These are phyloP conservation scores for Eupithecia dodoneata DNA, from an alignment of 2,888 invertebrate genomes.

Conservation along the genomic window DNA sequence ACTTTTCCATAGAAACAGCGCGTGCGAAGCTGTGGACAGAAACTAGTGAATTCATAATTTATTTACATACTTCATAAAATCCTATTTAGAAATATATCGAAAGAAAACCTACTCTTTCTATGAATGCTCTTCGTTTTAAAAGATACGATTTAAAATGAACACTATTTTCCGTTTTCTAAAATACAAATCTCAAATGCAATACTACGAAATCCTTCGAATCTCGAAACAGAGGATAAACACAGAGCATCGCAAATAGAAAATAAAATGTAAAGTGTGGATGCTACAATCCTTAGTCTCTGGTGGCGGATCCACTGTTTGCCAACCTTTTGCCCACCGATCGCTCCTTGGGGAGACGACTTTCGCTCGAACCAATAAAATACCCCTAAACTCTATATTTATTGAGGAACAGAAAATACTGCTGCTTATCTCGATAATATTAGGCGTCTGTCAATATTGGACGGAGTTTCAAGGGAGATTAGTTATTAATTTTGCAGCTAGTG, in stretches of 20 bases:
- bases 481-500: constrained; percentile 8
- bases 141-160: background rate
- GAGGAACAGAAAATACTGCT: constrained; percentile 53
- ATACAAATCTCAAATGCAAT: background rate
- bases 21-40: too few relatives aligned
- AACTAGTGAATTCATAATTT: background rate
- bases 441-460: constrained; percentile 20
- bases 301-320: constrained; percentile 72
- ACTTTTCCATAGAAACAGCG: too few relatives aligned
- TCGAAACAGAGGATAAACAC: constrained; percentile 27
- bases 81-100: background rate
- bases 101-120: background rate
- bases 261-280: constrained; percentile 49
- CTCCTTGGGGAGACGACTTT: constrained; percentile 73
- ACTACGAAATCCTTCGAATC: background rate
- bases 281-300: constrained; percentile 55
- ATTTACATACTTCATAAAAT: background rate
- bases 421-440: constrained; percentile 30
- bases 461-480: constrained; percentile 9
- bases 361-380: constrained; percentile 71
- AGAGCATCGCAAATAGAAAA: constrained; percentile 45
- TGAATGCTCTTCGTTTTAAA: background rate
- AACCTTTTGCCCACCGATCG: constrained; percentile 79
- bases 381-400: constrained; percentile 66
- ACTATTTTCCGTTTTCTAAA: background rate